These are phyloP conservation scores for Netelia melanura DNA, from an alignment of 2,888 invertebrate genomes.

Conservation along the genomic window DNA sequence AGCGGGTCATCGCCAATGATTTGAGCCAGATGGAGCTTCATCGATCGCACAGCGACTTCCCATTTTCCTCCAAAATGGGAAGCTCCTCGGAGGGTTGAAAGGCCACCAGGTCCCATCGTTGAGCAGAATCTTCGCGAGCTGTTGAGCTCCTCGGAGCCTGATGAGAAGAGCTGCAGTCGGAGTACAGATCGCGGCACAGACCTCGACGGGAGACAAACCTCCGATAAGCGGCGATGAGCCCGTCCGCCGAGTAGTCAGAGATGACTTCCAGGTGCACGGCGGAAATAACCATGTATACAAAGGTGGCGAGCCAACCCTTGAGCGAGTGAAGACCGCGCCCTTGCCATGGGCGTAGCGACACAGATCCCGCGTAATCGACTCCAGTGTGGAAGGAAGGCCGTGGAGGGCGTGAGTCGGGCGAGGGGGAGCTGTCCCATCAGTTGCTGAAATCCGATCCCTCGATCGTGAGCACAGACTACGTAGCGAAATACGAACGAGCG, in stretches of 20 bases:
- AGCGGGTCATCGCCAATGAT: constrained; percentile 66
- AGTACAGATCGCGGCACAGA: not conserved
- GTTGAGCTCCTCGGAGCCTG: not conserved
- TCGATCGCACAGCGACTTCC: constrained; percentile 75
- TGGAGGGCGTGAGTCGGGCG: constrained; percentile 51
- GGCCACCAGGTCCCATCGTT: constrained; percentile 69
- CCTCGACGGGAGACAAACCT: not conserved
- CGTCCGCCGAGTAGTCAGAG: not conserved
- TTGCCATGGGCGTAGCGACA: not conserved
- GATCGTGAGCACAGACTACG: not conserved
- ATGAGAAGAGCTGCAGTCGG: constrained; percentile 24
- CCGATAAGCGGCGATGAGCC: not conserved
- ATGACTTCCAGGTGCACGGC: constrained; percentile 9
- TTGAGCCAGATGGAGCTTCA: constrained; percentile 72
- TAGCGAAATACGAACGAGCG: constrained; percentile 14
- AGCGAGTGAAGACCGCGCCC: too few species aligned
- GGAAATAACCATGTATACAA: not conserved
- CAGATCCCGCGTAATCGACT: constrained; percentile 7
- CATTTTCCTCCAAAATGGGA: constrained; percentile 77
- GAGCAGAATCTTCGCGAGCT: not conserved
- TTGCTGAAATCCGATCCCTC: constrained; percentile 37
- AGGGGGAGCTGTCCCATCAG: constrained; percentile 73
- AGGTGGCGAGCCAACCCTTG: too few species aligned
- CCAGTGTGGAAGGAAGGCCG: not conserved
- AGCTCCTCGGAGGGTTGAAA: constrained; percentile 73